Conservation (phyloP, 2,113 vertebrate species). For the Phrynocephalus versicolor region DNA sequence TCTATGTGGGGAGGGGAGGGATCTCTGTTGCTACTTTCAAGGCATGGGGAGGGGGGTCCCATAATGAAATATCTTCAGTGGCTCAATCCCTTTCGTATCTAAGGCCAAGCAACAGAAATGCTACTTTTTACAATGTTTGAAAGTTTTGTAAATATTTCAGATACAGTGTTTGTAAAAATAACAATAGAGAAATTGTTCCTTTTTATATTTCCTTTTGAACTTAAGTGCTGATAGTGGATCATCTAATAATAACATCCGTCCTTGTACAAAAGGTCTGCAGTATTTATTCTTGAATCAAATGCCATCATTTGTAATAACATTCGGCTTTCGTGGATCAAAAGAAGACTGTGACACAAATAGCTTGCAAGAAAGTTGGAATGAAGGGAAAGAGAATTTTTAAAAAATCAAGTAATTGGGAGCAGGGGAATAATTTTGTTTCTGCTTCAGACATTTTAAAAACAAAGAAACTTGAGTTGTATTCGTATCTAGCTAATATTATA, state of each 20-base stretch:
- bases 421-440: too few species aligned
- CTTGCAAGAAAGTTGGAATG: background rate
- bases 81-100: background rate
- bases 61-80: background rate
- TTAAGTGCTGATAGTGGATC: fast-evolving
- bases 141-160: fast-evolving
- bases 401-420: too few species aligned
- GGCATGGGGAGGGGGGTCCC: fast-evolving
- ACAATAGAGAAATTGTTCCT: fast-evolving
- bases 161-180: fast-evolving
- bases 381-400: too few species aligned
- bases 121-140: background rate
- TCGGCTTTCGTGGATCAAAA: background rate
- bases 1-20: background rate
- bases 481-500: background rate
- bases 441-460: background rate
- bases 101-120: background rate
- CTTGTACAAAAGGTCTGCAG: background rate
- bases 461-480: background rate
- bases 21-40: background rate
- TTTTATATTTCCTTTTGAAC: fast-evolving
- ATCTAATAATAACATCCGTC: background rate
- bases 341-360: background rate
- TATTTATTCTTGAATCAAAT: background rate
- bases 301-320: too few species aligned